A percentile compares a stretch with the other conserved stretches of the same genome.
Evolutionary conservation across 1,140 invertebrate species (phyloP).

Genomic region (Hycleus phaleratus): DNA sequence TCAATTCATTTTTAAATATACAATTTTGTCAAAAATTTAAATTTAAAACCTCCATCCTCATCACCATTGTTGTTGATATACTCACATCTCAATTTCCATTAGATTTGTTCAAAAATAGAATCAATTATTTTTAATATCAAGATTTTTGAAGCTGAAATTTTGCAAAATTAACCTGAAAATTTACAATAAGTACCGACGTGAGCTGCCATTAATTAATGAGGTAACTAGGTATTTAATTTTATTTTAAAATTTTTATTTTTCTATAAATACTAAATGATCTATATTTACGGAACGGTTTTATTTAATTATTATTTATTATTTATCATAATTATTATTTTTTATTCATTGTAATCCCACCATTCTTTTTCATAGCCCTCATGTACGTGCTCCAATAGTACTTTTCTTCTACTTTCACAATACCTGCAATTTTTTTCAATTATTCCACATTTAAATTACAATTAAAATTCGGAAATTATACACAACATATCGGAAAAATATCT

Average conservation of each 20-base stretch:
- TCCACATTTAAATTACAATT: too few species aligned
- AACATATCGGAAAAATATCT: too few species aligned
- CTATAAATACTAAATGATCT: slow-evolving; percentile 26
- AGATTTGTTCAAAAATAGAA: too few species aligned
- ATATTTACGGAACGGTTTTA: slow-evolving; percentile 17
- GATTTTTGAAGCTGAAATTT: slow-evolving; percentile 4
- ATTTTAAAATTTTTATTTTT: slow-evolving; percentile 4
- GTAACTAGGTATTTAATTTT: slow-evolving; percentile 29
- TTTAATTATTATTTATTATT: slow-evolving; percentile 13
- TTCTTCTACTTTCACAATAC: slow-evolving; percentile 93
- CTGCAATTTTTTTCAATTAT: slow-evolving; percentile 44
- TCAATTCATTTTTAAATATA: too few species aligned
- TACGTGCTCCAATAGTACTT: slow-evolving; percentile 91
- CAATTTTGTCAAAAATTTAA: too few species aligned
- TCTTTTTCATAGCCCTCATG: slow-evolving; percentile 98
- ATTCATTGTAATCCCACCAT: slow-evolving; percentile 92
- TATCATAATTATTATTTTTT: slow-evolving; percentile 28
- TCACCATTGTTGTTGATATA: too few species aligned
- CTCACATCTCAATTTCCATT: too few species aligned
- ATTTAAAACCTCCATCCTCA: too few species aligned
- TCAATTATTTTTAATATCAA: too few species aligned
- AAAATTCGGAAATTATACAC: too few species aligned
- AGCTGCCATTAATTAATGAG: slow-evolving; percentile 9
- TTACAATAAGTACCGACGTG: slow-evolving; percentile 13
- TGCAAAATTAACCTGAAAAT: neutral